phyloP scores from a whole-genome alignment of 2,888 invertebrate species.

The Cheilosia vernalis region DNA sequence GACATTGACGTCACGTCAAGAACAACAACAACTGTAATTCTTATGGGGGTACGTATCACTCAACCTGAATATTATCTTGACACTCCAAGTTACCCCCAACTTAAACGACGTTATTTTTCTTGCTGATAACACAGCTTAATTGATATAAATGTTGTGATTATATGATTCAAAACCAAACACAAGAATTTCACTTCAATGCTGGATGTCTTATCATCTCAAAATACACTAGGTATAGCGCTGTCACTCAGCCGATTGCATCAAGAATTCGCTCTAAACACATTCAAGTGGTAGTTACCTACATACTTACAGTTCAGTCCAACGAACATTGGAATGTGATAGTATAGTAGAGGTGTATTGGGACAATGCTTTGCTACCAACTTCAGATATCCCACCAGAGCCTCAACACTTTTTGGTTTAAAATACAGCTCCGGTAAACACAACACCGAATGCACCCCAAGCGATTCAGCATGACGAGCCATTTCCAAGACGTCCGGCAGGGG shows the following conservation, averaged over 20 bases:
- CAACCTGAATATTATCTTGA: too few species aligned
- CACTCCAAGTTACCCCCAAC: too few species aligned
- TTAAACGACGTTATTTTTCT: too few species aligned
- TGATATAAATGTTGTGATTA: too few species aligned
- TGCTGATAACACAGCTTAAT: too few species aligned
- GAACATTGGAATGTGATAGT: constrained; percentile 92
- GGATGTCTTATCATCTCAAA: neutral
- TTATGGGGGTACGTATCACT: too few species aligned
- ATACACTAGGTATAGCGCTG: neutral
- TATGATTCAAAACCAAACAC: neutral
- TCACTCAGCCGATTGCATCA: too few species aligned
- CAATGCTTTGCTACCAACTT: constrained; percentile 88
- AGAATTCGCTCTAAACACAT: too few species aligned
- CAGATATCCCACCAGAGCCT: constrained; percentile 88
- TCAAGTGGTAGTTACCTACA: too few species aligned
- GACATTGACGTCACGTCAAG: too few species aligned
- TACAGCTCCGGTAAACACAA: constrained; percentile 91
- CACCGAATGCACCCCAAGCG: constrained; percentile 87
- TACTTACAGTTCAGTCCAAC: constrained; percentile 89
- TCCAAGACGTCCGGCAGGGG: constrained; percentile 88
- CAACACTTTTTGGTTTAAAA: constrained; percentile 87
- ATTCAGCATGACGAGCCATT: constrained; percentile 87
- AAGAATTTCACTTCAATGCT: too few species aligned
- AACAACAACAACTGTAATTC: too few species aligned
- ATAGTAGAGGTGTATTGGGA: constrained; percentile 90